Evolutionary conservation across 2,797 vertebrate species (phyloP).

Genomic region (Salarias fasciatus): DNA sequence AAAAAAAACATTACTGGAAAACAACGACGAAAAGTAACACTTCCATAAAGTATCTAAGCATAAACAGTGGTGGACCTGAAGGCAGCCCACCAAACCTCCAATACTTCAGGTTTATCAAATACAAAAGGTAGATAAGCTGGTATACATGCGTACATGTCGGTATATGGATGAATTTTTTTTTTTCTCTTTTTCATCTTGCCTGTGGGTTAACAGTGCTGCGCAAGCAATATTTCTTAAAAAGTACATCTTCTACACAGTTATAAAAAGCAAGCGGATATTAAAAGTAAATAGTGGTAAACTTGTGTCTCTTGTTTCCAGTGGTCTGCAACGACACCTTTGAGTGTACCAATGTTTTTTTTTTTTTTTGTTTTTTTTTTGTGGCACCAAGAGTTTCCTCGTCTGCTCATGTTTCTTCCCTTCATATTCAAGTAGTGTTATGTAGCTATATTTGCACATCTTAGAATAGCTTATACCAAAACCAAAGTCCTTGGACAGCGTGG

Average conservation of each 20-base stretch:
- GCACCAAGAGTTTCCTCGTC: conserved; percentile 72
- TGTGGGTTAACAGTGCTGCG: conserved; percentile 76
- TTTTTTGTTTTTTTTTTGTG: conserved; percentile 47
- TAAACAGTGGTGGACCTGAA: conserved; percentile 73
- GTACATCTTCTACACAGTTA: conserved; percentile 75
- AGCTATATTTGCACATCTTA: conserved; percentile 78
- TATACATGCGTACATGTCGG: conserved; percentile 74
- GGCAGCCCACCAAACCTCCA: conserved; percentile 69
- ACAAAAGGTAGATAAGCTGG: conserved; percentile 77
- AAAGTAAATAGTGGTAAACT: conserved; percentile 81
- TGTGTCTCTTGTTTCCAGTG: conserved; percentile 79
- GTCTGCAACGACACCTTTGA: conserved; percentile 76
- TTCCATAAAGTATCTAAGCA: conserved; percentile 79
- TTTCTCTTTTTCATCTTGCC: conserved; percentile 60
- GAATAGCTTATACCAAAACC: conserved; percentile 85
- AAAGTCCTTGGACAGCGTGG: conserved; percentile 70
- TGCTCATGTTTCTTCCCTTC: conserved; percentile 74
- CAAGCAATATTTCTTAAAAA: conserved; percentile 77
- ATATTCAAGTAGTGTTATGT: conserved; percentile 86
- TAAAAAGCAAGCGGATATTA: conserved; percentile 78
- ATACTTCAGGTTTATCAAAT: conserved; percentile 80
- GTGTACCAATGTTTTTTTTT: conserved; percentile 68
- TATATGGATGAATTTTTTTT: conserved; percentile 53
- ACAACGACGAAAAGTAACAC: conserved; percentile 77
- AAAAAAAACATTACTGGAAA: conserved; percentile 61